These are phyloP conservation scores for Apeira syringaria DNA, from an alignment of 2,888 invertebrate species.

Conservation along the genomic window DNA sequence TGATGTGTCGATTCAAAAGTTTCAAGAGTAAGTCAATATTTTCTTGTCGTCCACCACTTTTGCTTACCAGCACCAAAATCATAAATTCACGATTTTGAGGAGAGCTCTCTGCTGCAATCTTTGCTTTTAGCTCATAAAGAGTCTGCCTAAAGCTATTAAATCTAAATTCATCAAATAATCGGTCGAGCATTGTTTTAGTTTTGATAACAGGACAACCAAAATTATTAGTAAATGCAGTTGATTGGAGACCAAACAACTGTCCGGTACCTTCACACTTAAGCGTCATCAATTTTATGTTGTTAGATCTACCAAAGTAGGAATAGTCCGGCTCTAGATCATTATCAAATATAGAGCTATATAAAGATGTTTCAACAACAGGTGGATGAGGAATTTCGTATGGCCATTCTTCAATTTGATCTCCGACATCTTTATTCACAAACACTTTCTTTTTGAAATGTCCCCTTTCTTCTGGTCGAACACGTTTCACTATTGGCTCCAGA, in stretches of 20 bases:
- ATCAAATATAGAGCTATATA: slow-evolving; percentile 26
- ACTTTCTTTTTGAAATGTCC: slow-evolving; percentile 35
- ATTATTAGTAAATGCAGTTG: background rate
- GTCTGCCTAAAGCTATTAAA: slow-evolving; percentile 52
- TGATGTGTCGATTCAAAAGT: slow-evolving; percentile 44
- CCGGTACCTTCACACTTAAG: too few relatives aligned
- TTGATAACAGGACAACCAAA: background rate
- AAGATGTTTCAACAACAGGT: slow-evolving; percentile 8
- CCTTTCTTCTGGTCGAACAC: slow-evolving; percentile 31
- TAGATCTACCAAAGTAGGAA: too few relatives aligned
- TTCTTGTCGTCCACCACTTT: slow-evolving; percentile 52
- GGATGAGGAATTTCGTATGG: slow-evolving; percentile 38
- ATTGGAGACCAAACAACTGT: too few relatives aligned
- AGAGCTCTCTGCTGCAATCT: slow-evolving; percentile 45
- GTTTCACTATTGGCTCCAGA: slow-evolving; percentile 38
- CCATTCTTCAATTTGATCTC: slow-evolving; percentile 32
- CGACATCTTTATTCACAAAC: slow-evolving; percentile 40
- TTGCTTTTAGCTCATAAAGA: slow-evolving; percentile 48
- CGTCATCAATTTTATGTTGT: too few relatives aligned
- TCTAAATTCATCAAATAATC: slow-evolving; percentile 56
- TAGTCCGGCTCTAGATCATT: slow-evolving; percentile 17
- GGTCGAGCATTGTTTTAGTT: slow-evolving; percentile 43
- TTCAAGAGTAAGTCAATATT: slow-evolving; percentile 46
- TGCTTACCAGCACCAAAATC: slow-evolving; percentile 63
- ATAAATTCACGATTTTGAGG: slow-evolving; percentile 56